Base-by-base conservation (phyloP, 2,797 vertebrate species). In the Enteromius unitaeniatus region DNA sequence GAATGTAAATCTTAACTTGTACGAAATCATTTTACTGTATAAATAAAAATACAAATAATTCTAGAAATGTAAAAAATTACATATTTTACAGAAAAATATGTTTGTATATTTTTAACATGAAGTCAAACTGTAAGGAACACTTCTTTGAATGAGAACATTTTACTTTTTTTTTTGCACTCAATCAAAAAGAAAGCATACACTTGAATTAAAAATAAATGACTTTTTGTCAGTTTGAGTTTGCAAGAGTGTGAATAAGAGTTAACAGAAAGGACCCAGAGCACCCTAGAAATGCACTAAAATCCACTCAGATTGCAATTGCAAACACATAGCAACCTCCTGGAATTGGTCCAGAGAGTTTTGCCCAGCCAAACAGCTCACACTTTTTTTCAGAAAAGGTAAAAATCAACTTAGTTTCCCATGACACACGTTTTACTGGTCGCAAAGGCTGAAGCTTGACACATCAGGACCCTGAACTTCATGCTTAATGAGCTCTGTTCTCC, bases 401-500 rank as follows among this genome's bases (percentile, higher is more conserved):
- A 69, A 42, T 77, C 34, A 1, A 74, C 19, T 69, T 83, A 83
- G 34, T 69, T 83, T 58, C 64, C 49, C 37, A 23, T 77, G 81
- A 83, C 74, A 79, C 19, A 5, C 7, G 0, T 60, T 74, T 83
- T 65, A 60, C 45, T 83, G 78, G 76, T 21, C 4, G 6, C 17
- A 78, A 51, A n/a, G 65, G 81, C 37, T 65, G 65, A 68, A 55
- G 31, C 40, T 58, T 69, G 45, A 37, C 72, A 8, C 68, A 79
- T 17, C 49, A 47, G 53, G 17, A 64, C 7, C 6, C 47, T 74
- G 45, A 76, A 67, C 69, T 53, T 45, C 40, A 51, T 11, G 58
- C 68, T 78, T 75, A 86, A 79, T 53, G 45, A 67, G 49, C 58
- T 78, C 40, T 19, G 37, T 76, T 81, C 28, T 42, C 8, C 62